A percentile compares a stretch with the other conserved stretches of the same genome.
These are phyloP conservation scores for Drosophila quadrilineata DNA, from an alignment of 1,140 invertebrate genomes.

Conservation along the genomic window DNA sequence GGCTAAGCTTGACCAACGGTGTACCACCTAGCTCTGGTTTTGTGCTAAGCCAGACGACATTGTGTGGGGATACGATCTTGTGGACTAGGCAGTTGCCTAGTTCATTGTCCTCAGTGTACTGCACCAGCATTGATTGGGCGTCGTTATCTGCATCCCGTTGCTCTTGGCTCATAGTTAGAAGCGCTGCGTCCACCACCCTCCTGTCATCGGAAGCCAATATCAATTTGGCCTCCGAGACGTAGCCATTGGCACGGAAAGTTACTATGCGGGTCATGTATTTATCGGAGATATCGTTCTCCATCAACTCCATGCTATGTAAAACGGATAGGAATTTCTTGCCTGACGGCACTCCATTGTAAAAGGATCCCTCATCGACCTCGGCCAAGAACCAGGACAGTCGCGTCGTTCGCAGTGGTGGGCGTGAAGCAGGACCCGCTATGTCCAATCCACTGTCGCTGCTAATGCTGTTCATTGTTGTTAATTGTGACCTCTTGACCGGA, in stretches of 20 bases:
- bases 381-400: slow-evolving; percentile 73
- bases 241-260: slow-evolving; percentile 51
- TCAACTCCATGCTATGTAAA: slow-evolving; percentile 65
- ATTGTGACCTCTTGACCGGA: not conserved
- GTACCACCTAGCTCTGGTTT: slow-evolving; percentile 33
- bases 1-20: slow-evolving; percentile 40
- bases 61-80: slow-evolving; percentile 42
- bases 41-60: slow-evolving; percentile 52
- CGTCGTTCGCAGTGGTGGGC: slow-evolving; percentile 21
- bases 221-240: slow-evolving; percentile 56
- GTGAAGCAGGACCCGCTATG: slow-evolving; percentile 26
- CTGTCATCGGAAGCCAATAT: slow-evolving; percentile 68
- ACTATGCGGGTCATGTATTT: slow-evolving; percentile 67
- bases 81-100: slow-evolving; percentile 44
- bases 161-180: slow-evolving; percentile 46
- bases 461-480: slow-evolving; percentile 41
- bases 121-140: slow-evolving; percentile 41
- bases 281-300: slow-evolving; percentile 56
- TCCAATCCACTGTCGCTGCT: slow-evolving; percentile 59
- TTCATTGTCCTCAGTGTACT: slow-evolving; percentile 44
- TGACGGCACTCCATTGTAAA: slow-evolving; percentile 32
- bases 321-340: slow-evolving; percentile 42
- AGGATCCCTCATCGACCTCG: slow-evolving; percentile 59
- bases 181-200: slow-evolving; percentile 51
- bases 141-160: slow-evolving; percentile 23